Percentiles rank a stretch among this genome's conserved stretches.
These are phyloP conservation scores for Sarcophaga bullata DNA, from an alignment of 1,140 invertebrate species.

Conservation along the genomic window DNA sequence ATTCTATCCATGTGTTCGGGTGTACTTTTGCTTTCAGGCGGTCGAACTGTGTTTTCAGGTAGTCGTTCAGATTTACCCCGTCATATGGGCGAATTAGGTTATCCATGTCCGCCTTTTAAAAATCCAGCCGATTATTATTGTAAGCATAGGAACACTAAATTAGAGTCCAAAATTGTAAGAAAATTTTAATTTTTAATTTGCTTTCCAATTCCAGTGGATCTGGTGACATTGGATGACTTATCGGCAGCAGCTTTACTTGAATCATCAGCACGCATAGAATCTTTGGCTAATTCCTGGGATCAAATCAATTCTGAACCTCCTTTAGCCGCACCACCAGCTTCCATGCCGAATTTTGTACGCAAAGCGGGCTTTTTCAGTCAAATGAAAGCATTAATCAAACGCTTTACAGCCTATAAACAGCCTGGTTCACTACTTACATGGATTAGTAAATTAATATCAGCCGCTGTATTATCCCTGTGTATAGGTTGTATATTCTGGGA, in stretches of 20 bases:
- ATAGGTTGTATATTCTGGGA: conserved; percentile 93
- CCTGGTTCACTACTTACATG: conserved; percentile 85
- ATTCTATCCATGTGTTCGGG: conserved; percentile 92
- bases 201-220: conserved; percentile 76
- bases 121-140: conserved; percentile 97
- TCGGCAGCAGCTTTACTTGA: conserved; percentile 93
- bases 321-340: conserved; percentile 61
- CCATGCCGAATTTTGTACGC: conserved; percentile 60
- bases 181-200: background rate
- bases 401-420: conserved; percentile 80
- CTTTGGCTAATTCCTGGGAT: conserved; percentile 79
- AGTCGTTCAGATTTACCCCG: conserved; percentile 87
- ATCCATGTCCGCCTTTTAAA: conserved; percentile 94
- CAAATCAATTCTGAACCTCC: conserved; percentile 65
- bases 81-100: conserved; percentile 93
- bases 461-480: conserved; percentile 82
- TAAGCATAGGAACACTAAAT: conserved; percentile 68
- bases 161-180: background rate
- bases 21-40: conserved; percentile 87
- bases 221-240: conserved; percentile 92
- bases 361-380: conserved; percentile 67
- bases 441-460: conserved; percentile 79
- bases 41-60: conserved; percentile 90
- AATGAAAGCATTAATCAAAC: conserved; percentile 57
- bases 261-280: conserved; percentile 91